A percentile compares a stretch with the other conserved stretches of the same genome.
phyloP scores from a whole-genome alignment of 2,797 vertebrate genomes.

The Sebastes goodei region DNA sequence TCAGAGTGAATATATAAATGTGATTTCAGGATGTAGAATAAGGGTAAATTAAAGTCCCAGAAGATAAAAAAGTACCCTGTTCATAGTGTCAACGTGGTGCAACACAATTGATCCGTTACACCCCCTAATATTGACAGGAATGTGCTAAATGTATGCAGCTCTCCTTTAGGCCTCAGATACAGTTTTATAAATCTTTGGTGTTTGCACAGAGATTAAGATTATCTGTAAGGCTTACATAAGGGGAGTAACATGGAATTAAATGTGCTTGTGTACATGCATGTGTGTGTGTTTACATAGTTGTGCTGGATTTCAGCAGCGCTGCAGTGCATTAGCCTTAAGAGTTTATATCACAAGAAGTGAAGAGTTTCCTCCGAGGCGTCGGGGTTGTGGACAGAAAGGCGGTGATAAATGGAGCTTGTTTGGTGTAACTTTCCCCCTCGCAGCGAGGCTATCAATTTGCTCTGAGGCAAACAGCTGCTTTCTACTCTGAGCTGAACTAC shows the following conservation, averaged over 20 bases:
- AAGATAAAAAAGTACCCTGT: background rate
- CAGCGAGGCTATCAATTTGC: slow-evolving; percentile 54
- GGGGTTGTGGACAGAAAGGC: slow-evolving; percentile 27
- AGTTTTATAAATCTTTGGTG: background rate
- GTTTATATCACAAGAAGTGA: slow-evolving; percentile 43
- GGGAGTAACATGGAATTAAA: background rate
- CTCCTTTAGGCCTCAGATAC: background rate
- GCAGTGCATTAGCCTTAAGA: slow-evolving; percentile 20
- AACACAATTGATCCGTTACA: background rate
- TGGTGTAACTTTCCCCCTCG: slow-evolving; percentile 52
- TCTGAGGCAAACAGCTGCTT: slow-evolving; percentile 50
- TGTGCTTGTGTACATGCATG: slow-evolving; percentile 2
- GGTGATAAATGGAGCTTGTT: slow-evolving; percentile 62
- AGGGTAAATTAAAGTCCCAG: background rate
- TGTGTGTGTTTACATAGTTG: slow-evolving; percentile 44
- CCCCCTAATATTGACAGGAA: background rate
- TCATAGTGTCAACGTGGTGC: background rate
- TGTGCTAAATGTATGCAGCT: background rate
- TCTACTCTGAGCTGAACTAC: slow-evolving; percentile 32
- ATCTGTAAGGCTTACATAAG: background rate
- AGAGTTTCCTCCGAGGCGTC: slow-evolving; percentile 24
- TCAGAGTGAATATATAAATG: background rate
- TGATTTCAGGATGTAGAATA: background rate
- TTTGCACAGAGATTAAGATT: background rate
- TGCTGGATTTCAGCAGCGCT: slow-evolving; percentile 21